These are phyloP conservation scores for Globodera rostochiensis DNA, from an alignment of 1,140 invertebrate species.

Conservation along the genomic window DNA sequence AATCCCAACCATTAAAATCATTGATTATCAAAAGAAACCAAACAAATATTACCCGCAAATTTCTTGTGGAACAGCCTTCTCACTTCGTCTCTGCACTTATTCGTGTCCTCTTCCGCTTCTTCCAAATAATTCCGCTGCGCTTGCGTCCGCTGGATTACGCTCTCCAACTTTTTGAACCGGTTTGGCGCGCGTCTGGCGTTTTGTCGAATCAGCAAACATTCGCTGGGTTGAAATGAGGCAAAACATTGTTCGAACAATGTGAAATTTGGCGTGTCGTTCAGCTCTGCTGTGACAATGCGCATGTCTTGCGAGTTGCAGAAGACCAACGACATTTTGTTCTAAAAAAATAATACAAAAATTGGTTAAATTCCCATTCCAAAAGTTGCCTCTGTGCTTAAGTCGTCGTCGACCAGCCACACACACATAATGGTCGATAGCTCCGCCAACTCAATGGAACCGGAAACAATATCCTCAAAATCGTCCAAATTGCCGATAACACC, in stretches of 20 bases:
- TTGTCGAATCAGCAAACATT: constrained; percentile 34
- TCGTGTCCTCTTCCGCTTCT: constrained; percentile 3
- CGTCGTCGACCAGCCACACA: constrained; percentile 33
- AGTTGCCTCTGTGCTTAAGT: constrained; percentile 26
- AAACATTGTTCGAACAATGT: constrained; percentile 44
- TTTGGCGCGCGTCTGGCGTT: constrained; percentile 24
- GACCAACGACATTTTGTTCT: constrained; percentile 29
- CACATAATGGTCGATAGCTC: constrained; percentile 40
- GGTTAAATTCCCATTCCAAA: constrained; percentile 2
- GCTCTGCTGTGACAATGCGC: constrained; percentile 30
- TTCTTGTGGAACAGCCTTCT: not conserved
- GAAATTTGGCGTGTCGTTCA: constrained; percentile 35
- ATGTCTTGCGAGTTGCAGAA: constrained; percentile 41
- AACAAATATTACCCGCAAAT: not conserved
- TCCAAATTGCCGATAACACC: constrained; percentile 34
- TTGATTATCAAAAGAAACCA: not conserved
- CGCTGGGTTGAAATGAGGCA: constrained; percentile 31
- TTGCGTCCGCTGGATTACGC: constrained; percentile 19
- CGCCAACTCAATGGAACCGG: constrained; percentile 20
- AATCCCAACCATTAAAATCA: not conserved
- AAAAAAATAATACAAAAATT: constrained; percentile 19
- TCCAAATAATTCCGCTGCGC: constrained; percentile 9
- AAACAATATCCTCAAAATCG: constrained; percentile 40
- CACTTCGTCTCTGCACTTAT: constrained; percentile 1
- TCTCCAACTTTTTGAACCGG: constrained; percentile 32